These are phyloP conservation scores for Embidobia sp. DNA, from an alignment of 2,888 invertebrate genomes.

Conservation along the genomic window DNA sequence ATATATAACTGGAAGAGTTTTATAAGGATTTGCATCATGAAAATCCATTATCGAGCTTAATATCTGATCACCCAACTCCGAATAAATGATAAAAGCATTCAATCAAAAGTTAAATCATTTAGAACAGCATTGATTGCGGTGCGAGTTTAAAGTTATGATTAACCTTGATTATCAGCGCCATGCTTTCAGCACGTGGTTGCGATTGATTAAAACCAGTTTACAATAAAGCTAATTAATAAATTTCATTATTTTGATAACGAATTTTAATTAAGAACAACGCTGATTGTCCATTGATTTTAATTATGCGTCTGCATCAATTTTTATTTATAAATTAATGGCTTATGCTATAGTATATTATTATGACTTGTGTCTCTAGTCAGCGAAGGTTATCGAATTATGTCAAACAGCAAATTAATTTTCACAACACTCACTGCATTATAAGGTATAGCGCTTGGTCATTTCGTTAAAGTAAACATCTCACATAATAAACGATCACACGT, in stretches of 20 bases:
- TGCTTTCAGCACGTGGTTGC: conserved; percentile 29
- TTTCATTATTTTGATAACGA: not conserved
- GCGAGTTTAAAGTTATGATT: conserved; percentile 20
- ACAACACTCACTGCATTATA: not conserved
- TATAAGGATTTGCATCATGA: conserved; percentile 11
- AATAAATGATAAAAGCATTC: not conserved
- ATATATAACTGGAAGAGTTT: no score
- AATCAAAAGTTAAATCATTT: conserved; percentile 4
- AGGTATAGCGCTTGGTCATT: not conserved
- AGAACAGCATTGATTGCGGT: no score
- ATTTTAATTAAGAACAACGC: not conserved
- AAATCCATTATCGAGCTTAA: not conserved
- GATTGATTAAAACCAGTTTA: conserved; percentile 25
- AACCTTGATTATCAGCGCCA: conserved; percentile 29
- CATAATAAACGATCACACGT: not conserved
- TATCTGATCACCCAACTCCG: not conserved
- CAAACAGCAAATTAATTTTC: conserved; percentile 24
- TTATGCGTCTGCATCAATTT: no score
- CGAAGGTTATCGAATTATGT: conserved; percentile 17
- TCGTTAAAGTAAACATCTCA: conserved; percentile 2
- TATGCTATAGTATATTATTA: not conserved
- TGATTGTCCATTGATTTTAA: not conserved
- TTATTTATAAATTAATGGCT: not conserved
- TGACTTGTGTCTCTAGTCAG: not conserved
- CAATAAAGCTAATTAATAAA: conserved; percentile 24